Evolutionary conservation across 2,888 invertebrate species (phyloP).

Genomic region (Aphelenchoides bicaudatus): DNA sequence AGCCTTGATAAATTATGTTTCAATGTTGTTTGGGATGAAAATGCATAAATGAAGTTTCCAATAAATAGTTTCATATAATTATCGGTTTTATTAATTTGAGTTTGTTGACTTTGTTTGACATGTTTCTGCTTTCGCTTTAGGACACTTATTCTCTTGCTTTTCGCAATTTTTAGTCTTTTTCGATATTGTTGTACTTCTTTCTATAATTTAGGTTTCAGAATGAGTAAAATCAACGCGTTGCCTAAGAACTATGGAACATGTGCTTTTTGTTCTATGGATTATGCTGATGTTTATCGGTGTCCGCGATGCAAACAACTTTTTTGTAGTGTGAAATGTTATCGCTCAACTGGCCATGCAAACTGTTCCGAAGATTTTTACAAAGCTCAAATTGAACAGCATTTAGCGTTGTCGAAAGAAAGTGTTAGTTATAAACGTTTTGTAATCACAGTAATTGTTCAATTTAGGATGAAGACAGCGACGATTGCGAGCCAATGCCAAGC

Average conservation of each 20-base stretch:
- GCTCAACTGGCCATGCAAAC: conserved; percentile 2
- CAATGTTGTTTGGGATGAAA: no score
- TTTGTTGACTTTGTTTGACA: no score
- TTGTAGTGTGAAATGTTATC: conserved; percentile 16
- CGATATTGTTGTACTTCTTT: no score
- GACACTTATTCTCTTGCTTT: no score
- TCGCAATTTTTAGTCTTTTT: no score
- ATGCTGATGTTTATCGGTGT: conserved; percentile 11
- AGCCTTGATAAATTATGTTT: no score
- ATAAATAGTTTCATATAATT: no score
- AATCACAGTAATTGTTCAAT: neutral
- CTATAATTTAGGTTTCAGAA: neutral
- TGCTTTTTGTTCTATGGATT: conserved; percentile 15
- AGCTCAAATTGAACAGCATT: conserved; percentile 13
- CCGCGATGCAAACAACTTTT: conserved; percentile 12
- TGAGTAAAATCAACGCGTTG: neutral
- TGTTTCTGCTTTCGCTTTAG: no score
- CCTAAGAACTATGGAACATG: conserved; percentile 13
- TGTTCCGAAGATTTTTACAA: conserved; percentile 18
- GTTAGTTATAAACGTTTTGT: neutral
- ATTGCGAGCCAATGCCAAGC: no score
- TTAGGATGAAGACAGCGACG: conserved; percentile 2
- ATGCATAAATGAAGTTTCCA: no score
- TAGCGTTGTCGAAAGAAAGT: neutral
- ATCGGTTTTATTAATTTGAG: no score